Percentiles rank a stretch among this genome's conserved stretches.
Evolutionary conservation across 2,888 invertebrate genomes (phyloP).

Genomic region (Strigamia maritima): DNA sequence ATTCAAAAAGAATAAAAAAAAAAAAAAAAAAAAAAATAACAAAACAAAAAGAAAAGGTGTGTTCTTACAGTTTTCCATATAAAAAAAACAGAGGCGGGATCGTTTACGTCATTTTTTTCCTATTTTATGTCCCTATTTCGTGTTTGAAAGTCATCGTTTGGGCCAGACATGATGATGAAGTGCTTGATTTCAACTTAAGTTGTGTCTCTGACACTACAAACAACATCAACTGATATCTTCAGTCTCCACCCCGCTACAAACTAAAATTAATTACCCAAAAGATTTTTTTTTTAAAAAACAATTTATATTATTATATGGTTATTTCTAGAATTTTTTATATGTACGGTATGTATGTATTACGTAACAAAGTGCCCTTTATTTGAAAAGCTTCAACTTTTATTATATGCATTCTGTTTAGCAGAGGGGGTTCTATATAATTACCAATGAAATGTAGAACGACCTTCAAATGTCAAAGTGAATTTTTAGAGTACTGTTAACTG

Average conservation of each 20-base stretch:
- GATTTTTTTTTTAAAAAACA: conserved; percentile 1
- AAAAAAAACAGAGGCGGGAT: conserved; percentile 1
- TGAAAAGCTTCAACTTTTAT: background rate
- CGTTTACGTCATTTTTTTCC: conserved; percentile 1
- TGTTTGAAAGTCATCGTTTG: conserved; percentile 21
- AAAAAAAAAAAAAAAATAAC: background rate
- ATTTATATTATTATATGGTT: background rate
- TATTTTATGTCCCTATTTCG: conserved; percentile 3
- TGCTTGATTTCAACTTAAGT: conserved; percentile 27
- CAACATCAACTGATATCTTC: conserved; percentile 20
- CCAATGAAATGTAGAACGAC: background rate
- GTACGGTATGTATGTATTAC: background rate
- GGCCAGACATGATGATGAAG: conserved; percentile 18
- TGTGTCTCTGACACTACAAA: conserved; percentile 13
- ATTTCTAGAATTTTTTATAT: background rate
- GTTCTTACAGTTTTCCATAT: background rate
- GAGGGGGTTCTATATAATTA: conserved; percentile 6
- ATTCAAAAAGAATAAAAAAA: background rate
- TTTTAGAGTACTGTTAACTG: conserved; percentile 7
- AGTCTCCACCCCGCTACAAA: conserved; percentile 21
- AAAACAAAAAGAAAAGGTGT: background rate
- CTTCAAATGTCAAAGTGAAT: conserved; percentile 18
- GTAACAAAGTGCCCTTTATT: background rate
- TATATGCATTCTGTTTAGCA: background rate
- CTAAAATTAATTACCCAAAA: conserved; percentile 5